Evolutionary conservation across 1,140 invertebrate species (phyloP), one percentile per base, ranked within the genome.

Genomic region (Proales similis): DNA sequence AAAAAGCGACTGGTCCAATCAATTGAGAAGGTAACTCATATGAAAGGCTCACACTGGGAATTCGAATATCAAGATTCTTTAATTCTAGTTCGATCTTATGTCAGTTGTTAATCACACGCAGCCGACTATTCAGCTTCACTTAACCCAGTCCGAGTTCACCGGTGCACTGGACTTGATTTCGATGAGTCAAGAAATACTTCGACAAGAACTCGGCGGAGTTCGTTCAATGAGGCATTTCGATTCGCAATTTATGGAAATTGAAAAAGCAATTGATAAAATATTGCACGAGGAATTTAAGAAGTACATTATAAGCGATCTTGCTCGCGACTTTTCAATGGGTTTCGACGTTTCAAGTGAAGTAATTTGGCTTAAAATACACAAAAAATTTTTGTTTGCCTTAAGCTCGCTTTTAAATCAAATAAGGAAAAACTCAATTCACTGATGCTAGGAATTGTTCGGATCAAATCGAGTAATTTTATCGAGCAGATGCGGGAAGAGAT

Each of bases 51-150:
- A 4, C 3, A 38, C n/a, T 38, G 11, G 7, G 19, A 43, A 51
- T 36, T 60, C 14, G 32, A n/a, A 51, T 22, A 47, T 51, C 2
- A 17, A 39, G 2, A 43, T 27, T 51, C 6, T 14, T 19, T n/a
- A 51, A 51, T 60, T 51, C 17, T 51, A 2, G 48, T 77, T 95
- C 19, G 88, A 90, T 73, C 75, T 94, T 47, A 94, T 96, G 85
- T 82, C 86, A 24, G 93, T 88, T 1, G 89, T 98, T 4, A 85
- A 95, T 73, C 91, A 98, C 79, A 96, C 93, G 43, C 94, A 98
- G 74, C 87, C 90, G 2, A 96, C 90, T 70, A 87, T 99, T 69
- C 92, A 97, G 72, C 79, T 91, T 38, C 78, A 97, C 9, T 78
- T 99, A 14, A 90, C 90, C 51, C 91, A 88, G 5, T 90, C 88